phyloP scores from a whole-genome alignment of 2,888 invertebrate species.

The Drosophila testacea region DNA sequence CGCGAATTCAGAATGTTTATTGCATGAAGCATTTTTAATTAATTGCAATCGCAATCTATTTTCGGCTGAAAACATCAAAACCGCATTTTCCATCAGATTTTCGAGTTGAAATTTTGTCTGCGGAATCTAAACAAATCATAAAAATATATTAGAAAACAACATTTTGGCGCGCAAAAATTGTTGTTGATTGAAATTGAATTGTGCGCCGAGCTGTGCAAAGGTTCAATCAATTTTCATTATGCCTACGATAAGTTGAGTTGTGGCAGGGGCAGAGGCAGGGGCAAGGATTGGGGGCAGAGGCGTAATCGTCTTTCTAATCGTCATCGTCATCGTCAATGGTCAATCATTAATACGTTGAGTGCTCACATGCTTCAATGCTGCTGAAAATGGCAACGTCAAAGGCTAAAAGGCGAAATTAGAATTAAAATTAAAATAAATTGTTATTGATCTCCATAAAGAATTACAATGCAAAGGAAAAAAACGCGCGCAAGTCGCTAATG shows the following conservation, averaged over 20 bases:
- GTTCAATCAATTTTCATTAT: constrained; percentile 77
- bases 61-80: constrained; percentile 53
- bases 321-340: constrained; percentile 33
- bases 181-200: constrained; percentile 50
- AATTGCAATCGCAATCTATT: constrained; percentile 55
- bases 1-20: constrained; percentile 62
- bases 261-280: neutral
- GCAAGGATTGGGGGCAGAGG: neutral
- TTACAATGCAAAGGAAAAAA: constrained; percentile 45
- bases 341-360: constrained; percentile 34
- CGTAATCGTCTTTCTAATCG: constrained; percentile 15
- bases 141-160: constrained; percentile 28
- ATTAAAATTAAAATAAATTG: constrained; percentile 71
- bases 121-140: constrained; percentile 67
- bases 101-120: constrained; percentile 7
- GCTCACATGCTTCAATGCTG: constrained; percentile 18
- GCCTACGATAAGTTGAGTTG: constrained; percentile 1
- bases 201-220: constrained; percentile 51
- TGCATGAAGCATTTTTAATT: constrained; percentile 57
- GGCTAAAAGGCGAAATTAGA: constrained; percentile 53
- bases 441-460: constrained; percentile 70
- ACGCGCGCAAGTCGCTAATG: constrained; percentile 39
- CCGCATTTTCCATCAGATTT: constrained; percentile 60
- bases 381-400: constrained; percentile 39
- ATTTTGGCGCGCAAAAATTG: constrained; percentile 39